Base-by-base conservation (phyloP, 2,888 invertebrate genomes). In the Ceraclea dissimilis region DNA sequence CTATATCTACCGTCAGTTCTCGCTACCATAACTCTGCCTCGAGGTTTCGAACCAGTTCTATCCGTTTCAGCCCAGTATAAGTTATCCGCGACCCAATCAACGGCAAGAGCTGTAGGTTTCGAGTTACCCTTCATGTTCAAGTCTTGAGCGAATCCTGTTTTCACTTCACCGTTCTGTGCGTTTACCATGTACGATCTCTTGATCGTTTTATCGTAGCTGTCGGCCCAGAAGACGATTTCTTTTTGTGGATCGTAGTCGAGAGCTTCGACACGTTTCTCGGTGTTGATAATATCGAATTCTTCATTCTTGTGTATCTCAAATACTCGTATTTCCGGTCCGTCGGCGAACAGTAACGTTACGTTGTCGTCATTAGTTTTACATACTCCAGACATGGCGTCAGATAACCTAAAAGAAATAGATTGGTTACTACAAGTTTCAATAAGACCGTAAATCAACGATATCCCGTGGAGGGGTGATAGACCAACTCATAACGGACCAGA, bases 191-290 rank as follows among this genome's bases (percentile, higher is more conserved):
- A 92, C 0, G 95, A 93, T 1, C 97, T 81, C 69, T 93, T 93
- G 63, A 97, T 93, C 1, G 90, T 89, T 69, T 89, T 88, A 59
- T 92, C 89, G 66, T 90, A 88, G 62, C 90, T 89, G 70, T 98
- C 97, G 0, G 93, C 92, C 96, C 98, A 99, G 77, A 93, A 98
- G 55, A 98, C 77, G 68, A 93, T 90, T 68, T 93, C 89, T 19
- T 79, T 75, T 57, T 79, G 80, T 0, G 91, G 88, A 71, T 96
- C 90, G 66, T 90, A 92, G 71, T 97, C 98, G 51, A 99, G 75
- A 0, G 93, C 90, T 66, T 93, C 90, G 54, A 98, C 90, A 51
- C 94, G 82, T 70, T 90, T 90, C 68, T 96, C 95, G 11, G 89
- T 83, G 0, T 82, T 80, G 48, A 96, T 85, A 1, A 93, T 85